These are phyloP conservation scores for Numenius arquata DNA, from an alignment of 2,113 vertebrate genomes.

Conservation along the genomic window DNA sequence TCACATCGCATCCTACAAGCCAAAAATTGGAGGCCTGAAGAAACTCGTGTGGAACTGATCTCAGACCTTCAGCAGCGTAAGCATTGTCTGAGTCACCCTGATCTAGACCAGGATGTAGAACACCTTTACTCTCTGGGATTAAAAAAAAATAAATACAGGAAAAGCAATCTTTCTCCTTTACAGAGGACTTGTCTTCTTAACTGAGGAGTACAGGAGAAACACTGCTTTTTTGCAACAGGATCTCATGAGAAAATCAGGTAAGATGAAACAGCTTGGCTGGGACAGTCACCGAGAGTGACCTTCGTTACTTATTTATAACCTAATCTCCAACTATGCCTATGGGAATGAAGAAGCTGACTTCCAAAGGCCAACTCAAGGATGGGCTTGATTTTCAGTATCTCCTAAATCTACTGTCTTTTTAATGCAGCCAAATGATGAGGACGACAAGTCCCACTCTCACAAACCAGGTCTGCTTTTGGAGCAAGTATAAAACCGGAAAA, in stretches of 20 bases:
- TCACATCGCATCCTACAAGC: not conserved
- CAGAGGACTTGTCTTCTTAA: not conserved
- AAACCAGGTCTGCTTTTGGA: not conserved
- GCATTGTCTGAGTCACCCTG: not conserved
- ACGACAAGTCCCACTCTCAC: not conserved
- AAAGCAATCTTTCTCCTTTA: not conserved
- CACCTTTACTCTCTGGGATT: not conserved
- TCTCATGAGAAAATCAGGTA: not conserved
- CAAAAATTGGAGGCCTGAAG: not conserved
- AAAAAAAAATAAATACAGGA: not conserved
- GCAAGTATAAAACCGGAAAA: not conserved
- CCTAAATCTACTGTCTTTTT: not conserved
- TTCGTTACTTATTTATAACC: constrained; percentile 27
- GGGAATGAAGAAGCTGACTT: not conserved
- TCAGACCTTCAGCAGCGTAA: not conserved
- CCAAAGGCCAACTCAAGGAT: not conserved
- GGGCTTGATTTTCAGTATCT: not conserved
- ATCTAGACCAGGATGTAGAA: not conserved
- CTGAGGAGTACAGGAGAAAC: not conserved
- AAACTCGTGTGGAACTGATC: not conserved
- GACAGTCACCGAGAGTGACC: not conserved
- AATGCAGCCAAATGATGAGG: not conserved
- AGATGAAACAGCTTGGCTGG: not conserved
- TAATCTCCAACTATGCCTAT: not conserved
- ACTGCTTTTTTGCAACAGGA: not conserved